Evolutionary conservation across 2,113 vertebrate genomes (phyloP), one percentile per base, ranked within the genome.

Genomic region (Ramphastos sulfuratus): DNA sequence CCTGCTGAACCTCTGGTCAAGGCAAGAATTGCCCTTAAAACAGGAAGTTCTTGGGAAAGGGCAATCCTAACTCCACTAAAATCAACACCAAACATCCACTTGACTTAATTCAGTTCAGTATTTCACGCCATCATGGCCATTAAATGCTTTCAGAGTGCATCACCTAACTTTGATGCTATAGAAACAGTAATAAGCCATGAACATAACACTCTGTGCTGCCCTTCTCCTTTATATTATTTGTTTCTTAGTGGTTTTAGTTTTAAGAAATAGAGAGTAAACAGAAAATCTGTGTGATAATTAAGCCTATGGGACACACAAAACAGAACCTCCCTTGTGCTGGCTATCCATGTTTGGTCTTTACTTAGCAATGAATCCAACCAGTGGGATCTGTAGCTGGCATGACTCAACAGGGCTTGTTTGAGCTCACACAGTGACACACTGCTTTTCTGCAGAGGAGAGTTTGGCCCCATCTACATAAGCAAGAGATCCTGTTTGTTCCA

Each of bases 231-330:
- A 70, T 61, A 91, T 77, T 33, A 81, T 85, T 92, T 83, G 58
- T 81, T 91, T 75, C 64, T 80, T 86, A 64, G 73, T 78, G 83
- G 87, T 78, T 96, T 92, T 89, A 77, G 65, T 86, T 95, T 94
- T 69, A 88, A 93, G 85, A 88, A 89, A 82, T 5, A 90, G 61
- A 58, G 85, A 78, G 28, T 15, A 54, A 94, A 78, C 66, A 50
- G 21, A 88, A 93, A 96, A 83, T 66, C 61, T 71, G 35, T 58
- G 35, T 55, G 48, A 58, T 94, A 86, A 94, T 88, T 78, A 78
- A 94, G 95, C 86, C 93, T 93, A 96, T 83, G 50, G 73, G 92
- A 77, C 93, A 92, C 59, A 66, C 78, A 48, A 84, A 31, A 72
- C 83, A 90, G 82, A 94, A 66, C 48, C 73, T 90, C 70, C 74